Conservation (phyloP, 2,888 invertebrate species). For the Mechanitis mazaeus region DNA sequence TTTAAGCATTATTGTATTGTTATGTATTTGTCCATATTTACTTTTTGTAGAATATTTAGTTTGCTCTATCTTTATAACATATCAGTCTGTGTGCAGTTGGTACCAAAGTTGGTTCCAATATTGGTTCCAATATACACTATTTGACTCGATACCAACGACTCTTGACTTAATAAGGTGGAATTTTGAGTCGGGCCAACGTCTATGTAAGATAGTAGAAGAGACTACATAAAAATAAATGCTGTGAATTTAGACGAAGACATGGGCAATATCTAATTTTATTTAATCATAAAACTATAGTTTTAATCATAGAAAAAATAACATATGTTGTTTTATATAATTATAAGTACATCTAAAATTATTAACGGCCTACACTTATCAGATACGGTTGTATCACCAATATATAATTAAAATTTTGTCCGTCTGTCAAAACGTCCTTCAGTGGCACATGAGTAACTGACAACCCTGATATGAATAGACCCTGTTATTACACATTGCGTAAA, state of each 20-base stretch:
- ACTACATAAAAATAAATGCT: no score
- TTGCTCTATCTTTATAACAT: no score
- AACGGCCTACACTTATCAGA: constrained; percentile 26
- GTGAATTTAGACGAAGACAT: no score
- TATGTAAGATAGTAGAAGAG: no score
- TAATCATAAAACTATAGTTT: neutral
- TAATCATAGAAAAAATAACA: neutral
- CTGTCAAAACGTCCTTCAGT: constrained; percentile 69
- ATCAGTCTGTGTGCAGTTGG: no score
- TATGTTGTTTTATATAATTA: constrained; percentile 16
- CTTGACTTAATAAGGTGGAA: no score
- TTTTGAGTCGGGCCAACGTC: no score
- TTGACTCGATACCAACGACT: no score
- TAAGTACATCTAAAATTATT: constrained; percentile 11
- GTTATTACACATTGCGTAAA: constrained; percentile 49
- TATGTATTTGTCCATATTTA: neutral
- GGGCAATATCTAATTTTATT: no score
- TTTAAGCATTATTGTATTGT: constrained; percentile 9
- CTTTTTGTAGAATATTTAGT: no score
- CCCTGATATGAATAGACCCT: constrained; percentile 46
- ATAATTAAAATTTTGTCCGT: constrained; percentile 65
- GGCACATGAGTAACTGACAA: constrained; percentile 58
- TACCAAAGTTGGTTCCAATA: no score
- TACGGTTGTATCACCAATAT: constrained; percentile 40
- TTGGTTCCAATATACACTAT: no score